A percentile compares a stretch with the other conserved stretches of the same genome.
These are phyloP conservation scores for Romanogobio albipinnatus DNA, from an alignment of 2,113 vertebrate genomes.

Conservation along the genomic window DNA sequence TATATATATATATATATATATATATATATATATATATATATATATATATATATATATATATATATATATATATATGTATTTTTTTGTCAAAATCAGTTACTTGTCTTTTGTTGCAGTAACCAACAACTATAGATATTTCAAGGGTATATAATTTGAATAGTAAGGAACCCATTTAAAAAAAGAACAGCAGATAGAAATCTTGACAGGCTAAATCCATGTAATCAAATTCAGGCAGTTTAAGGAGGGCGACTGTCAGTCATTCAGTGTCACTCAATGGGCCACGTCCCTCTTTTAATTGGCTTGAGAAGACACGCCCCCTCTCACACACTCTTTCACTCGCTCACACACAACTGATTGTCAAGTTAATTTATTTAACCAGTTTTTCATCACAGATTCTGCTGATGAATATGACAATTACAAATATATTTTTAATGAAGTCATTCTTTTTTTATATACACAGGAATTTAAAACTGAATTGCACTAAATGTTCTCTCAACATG, in stretches of 20 bases:
- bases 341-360: constrained; percentile 2
- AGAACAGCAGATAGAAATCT: neutral
- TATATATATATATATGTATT: neutral
- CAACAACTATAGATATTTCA: neutral
- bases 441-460: too few species aligned
- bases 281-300: constrained; percentile 32
- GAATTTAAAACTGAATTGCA: neutral
- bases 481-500: neutral
- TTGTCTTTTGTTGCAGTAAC: neutral
- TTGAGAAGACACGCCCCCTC: constrained; percentile 9
- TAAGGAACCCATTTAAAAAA: neutral
- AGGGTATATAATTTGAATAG: neutral
- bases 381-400: too few species aligned
- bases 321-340: constrained; percentile 9
- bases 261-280: constrained; percentile 39
- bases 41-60: neutral
- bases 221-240: constrained; percentile 41
- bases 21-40: neutral
- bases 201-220: constrained; percentile 48
- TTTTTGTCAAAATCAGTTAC: neutral
- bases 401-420: too few species aligned
- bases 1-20: neutral
- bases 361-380: neutral
- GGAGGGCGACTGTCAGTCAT: constrained; percentile 40
- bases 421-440: too few species aligned